Percentiles rank a stretch among this genome's conserved stretches.
These are phyloP conservation scores for Solenopsis fugax DNA, from an alignment of 1,140 invertebrate genomes.

Conservation along the genomic window DNA sequence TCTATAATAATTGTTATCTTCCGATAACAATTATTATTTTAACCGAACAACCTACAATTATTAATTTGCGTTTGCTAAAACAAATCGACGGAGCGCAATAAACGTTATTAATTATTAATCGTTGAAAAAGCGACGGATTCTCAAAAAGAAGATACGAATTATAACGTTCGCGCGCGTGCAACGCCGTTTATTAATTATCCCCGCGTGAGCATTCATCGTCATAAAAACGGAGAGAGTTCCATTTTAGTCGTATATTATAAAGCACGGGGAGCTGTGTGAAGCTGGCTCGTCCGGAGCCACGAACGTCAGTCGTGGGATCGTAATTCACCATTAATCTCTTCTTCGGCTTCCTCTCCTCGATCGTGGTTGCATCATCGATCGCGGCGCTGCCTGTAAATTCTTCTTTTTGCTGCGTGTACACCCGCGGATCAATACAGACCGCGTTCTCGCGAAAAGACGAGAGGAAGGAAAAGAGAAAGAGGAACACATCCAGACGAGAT, in stretches of 20 bases:
- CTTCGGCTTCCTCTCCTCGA: conserved; percentile 34
- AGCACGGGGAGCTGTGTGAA: not conserved
- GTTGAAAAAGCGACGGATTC: not conserved
- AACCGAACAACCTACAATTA: not conserved
- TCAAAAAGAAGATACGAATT: conserved; percentile 21
- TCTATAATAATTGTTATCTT: not conserved
- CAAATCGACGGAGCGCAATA: not conserved
- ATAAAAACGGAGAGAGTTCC: not conserved
- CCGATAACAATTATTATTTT: not conserved
- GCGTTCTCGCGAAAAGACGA: conserved; percentile 31
- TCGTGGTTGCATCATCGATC: conserved; percentile 27
- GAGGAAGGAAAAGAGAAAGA: conserved; percentile 36
- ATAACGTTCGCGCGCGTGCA: not conserved
- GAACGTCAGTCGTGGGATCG: conserved; percentile 16
- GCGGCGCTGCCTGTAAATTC: conserved; percentile 19
- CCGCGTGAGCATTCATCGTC: not conserved
- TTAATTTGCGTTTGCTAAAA: conserved; percentile 7
- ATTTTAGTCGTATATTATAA: conserved; percentile 7
- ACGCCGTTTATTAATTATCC: conserved; percentile 21
- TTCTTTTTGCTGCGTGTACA: conserved; percentile 13
- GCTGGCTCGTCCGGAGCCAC: conserved; percentile 23
- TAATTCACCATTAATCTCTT: conserved; percentile 43
- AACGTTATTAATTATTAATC: conserved; percentile 40
- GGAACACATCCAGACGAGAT: conserved; percentile 7
- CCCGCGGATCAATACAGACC: conserved; percentile 24